A percentile compares a stretch with the other conserved stretches of the same genome.
Evolutionary conservation across 1,140 invertebrate species (phyloP).

Genomic region (Zophobas atratus): DNA sequence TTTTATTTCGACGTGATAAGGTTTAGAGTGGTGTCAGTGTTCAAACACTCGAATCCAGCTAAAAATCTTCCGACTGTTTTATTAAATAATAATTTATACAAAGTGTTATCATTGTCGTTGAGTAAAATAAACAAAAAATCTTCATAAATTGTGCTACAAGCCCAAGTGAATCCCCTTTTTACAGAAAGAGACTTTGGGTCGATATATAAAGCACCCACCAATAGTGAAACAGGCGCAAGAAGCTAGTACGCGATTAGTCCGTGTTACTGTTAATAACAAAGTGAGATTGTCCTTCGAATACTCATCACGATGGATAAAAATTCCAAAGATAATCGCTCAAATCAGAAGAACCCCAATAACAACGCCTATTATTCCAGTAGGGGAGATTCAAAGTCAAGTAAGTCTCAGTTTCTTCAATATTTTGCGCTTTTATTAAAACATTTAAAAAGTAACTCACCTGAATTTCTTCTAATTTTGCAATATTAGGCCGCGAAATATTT

Average conservation of each 20-base stretch:
- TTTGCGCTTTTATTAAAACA: not conserved
- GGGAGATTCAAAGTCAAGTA: conserved; percentile 24
- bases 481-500: no score
- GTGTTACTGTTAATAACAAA: not conserved
- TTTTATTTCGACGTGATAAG: no score
- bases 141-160: not conserved
- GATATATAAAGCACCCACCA: conserved; percentile 13
- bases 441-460: no score
- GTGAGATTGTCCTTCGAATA: not conserved
- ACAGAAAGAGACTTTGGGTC: conserved; percentile 2
- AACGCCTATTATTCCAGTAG: conserved; percentile 18
- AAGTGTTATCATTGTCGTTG: not conserved
- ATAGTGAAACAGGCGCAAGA: conserved; percentile 7
- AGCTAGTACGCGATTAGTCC: not conserved
- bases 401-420: not conserved
- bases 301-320: conserved; percentile 26
- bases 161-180: conserved; percentile 34
- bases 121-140: not conserved
- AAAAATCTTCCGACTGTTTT: no score
- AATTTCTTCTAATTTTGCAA: no score
- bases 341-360: conserved; percentile 41
- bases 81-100: not conserved
- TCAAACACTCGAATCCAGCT: no score
- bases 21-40: no score
- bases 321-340: conserved; percentile 19